Percentiles rank a stretch among this genome's conserved stretches.
These are phyloP conservation scores for Epizoanthus scotinus DNA, from an alignment of 92 coral and sea anemone genomes.

Conservation along the genomic window DNA sequence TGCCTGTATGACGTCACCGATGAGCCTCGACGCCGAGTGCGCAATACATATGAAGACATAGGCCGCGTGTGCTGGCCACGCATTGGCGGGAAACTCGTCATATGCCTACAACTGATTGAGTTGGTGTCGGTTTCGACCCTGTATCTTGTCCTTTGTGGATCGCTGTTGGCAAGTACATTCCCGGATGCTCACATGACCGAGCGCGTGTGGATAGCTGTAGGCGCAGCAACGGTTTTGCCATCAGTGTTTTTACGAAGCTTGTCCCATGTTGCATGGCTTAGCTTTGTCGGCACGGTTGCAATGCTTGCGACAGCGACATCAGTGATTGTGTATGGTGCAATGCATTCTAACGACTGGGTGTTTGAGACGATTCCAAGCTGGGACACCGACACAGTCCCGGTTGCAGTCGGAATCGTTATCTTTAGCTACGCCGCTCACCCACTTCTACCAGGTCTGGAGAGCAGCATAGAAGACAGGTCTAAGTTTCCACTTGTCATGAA, in stretches of 20 bases:
- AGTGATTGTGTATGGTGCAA: constrained; percentile 56
- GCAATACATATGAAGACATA: constrained; percentile 59
- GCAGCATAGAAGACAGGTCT: constrained; percentile 52
- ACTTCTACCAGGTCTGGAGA: constrained; percentile 63
- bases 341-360: constrained; percentile 50
- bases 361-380: constrained; percentile 46
- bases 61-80: constrained; percentile 59
- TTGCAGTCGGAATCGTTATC: constrained; percentile 60
- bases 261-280: constrained; percentile 68
- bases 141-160: constrained; percentile 65
- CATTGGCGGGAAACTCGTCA: constrained; percentile 55
- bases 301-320: constrained; percentile 54
- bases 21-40: constrained; percentile 40
- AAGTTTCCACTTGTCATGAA: constrained; percentile 56
- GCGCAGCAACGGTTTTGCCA: constrained; percentile 55
- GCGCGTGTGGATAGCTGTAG: constrained; percentile 56
- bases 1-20: constrained; percentile 50
- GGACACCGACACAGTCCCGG: constrained; percentile 54
- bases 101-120: constrained; percentile 51
- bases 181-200: constrained; percentile 39
- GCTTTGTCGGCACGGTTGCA: constrained; percentile 58
- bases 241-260: constrained; percentile 58
- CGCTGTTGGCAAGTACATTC: constrained; percentile 52
- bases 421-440: constrained; percentile 76
- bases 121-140: constrained; percentile 48